Evolutionary conservation across 2,888 invertebrate genomes (phyloP).

Genomic region (Lymantria monacha): DNA sequence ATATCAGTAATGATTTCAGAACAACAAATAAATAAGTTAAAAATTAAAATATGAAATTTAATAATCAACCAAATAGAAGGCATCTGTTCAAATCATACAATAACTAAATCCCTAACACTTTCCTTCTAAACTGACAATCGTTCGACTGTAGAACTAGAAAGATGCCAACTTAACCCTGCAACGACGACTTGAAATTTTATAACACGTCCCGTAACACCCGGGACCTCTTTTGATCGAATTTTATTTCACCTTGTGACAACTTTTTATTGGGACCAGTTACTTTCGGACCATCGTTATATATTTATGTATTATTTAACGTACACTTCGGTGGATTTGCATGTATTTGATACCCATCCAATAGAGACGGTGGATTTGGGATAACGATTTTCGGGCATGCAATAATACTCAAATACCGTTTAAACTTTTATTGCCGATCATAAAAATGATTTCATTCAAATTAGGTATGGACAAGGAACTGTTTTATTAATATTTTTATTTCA

Average conservation of each 20-base stretch:
- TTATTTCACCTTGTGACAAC: slow-evolving; percentile 68
- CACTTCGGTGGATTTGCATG: slow-evolving; percentile 65
- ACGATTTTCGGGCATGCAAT: slow-evolving; percentile 49
- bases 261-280: slow-evolving; percentile 64
- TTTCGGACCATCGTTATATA: slow-evolving; percentile 52
- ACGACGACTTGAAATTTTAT: slow-evolving; percentile 52
- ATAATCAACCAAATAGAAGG: no score
- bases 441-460: slow-evolving; percentile 43
- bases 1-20: no score
- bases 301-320: slow-evolving; percentile 76
- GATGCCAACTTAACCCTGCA: slow-evolving; percentile 54
- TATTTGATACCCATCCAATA: slow-evolving; percentile 49
- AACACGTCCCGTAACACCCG: slow-evolving; percentile 40
- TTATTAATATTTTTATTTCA: slow-evolving; percentile 32
- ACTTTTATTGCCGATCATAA: slow-evolving; percentile 45
- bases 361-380: slow-evolving; percentile 48
- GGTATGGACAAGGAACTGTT: slow-evolving; percentile 30
- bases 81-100: background rate
- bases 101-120: background rate
- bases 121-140: slow-evolving; percentile 11
- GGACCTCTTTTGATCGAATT: slow-evolving; percentile 58
- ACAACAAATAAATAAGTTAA: no score
- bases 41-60: no score
- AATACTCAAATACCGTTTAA: slow-evolving; percentile 47
- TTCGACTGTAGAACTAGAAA: slow-evolving; percentile 24